These are phyloP conservation scores for Danio kyathit DNA, from an alignment of 2,797 vertebrate genomes.

Conservation along the genomic window DNA sequence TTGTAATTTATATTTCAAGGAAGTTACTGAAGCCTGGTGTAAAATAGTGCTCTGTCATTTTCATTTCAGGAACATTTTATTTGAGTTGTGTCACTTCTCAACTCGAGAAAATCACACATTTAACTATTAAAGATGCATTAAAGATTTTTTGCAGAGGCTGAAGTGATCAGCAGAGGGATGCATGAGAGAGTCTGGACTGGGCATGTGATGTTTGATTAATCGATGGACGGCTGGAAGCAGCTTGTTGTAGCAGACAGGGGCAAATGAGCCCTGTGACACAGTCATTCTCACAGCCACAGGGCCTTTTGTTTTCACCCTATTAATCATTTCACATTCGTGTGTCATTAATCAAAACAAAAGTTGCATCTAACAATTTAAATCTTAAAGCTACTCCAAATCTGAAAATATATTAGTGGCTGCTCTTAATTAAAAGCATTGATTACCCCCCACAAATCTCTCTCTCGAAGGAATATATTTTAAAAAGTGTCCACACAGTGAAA, in stretches of 20 bases:
- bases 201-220: conserved; percentile 74
- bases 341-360: neutral
- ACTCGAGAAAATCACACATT: conserved; percentile 4
- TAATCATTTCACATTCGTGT: conserved; percentile 25
- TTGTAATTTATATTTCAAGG: neutral
- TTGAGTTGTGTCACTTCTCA: conserved; percentile 23
- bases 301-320: conserved; percentile 16
- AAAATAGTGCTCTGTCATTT: neutral
- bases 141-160: conserved; percentile 4
- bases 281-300: conserved; percentile 16
- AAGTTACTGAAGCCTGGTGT: neutral
- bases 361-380: neutral
- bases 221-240: conserved; percentile 63
- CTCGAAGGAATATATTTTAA: neutral
- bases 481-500: neutral
- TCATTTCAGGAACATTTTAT: neutral
- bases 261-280: conserved; percentile 45
- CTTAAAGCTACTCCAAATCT: neutral
- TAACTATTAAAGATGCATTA: conserved; percentile 17
- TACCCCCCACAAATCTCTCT: neutral
- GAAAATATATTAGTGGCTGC: neutral
- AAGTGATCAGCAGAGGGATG: conserved; percentile 51
- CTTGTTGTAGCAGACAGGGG: conserved; percentile 61
- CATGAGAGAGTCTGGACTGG: conserved; percentile 36
- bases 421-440: neutral